Percentiles rank a stretch among this genome's conserved stretches.
Conservation (phyloP, 2,797 vertebrate genomes). For the Carduelis carduelis region DNA sequence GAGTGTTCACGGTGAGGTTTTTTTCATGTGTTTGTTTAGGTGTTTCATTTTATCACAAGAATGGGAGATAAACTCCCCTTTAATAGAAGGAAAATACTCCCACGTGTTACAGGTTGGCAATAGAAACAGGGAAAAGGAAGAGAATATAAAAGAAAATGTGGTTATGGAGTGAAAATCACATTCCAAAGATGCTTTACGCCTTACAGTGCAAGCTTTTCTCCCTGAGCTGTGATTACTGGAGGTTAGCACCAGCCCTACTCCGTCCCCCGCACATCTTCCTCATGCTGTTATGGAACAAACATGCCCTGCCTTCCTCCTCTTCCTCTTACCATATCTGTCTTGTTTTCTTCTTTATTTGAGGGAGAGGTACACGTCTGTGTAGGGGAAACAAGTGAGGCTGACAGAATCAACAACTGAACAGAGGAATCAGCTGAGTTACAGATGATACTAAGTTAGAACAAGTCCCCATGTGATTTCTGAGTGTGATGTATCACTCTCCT, state of each 20-base stretch:
- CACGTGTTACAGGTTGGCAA: background rate
- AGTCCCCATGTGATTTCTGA: background rate
- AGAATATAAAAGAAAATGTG: conserved; percentile 7
- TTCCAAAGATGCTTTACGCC: background rate
- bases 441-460: background rate
- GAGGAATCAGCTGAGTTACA: conserved; percentile 4
- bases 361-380: background rate
- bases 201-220: conserved; percentile 24
- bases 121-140: background rate
- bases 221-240: conserved; percentile 7
- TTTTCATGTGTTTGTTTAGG: background rate
- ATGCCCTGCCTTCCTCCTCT: background rate
- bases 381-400: background rate
- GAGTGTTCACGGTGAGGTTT: background rate
- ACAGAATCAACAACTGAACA: background rate
- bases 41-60: background rate
- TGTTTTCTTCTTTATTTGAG: background rate
- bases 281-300: background rate
- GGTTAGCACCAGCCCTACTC: background rate
- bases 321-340: background rate
- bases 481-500: background rate
- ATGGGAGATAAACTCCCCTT: background rate
- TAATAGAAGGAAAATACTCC: conserved; percentile 4
- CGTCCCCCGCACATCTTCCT: background rate
- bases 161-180: conserved; percentile 35